A percentile compares a stretch with the other conserved stretches of the same genome.
Evolutionary conservation across 53 echinoderm and acorn worm species (phyloP).

Genomic region (Crossaster papposus): DNA sequence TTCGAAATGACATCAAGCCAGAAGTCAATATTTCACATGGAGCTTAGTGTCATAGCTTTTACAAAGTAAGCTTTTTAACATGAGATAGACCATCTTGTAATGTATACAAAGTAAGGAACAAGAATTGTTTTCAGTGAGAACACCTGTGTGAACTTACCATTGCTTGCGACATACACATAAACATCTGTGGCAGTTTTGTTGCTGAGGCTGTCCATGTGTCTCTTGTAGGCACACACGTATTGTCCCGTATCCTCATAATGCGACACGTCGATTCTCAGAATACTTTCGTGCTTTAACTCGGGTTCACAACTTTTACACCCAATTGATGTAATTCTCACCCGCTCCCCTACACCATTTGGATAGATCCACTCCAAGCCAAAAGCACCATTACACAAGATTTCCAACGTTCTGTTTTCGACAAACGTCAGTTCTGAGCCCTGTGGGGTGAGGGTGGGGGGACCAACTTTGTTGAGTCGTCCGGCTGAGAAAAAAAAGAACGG

Average conservation of each 20-base stretch:
- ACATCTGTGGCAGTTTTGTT: conserved; percentile 63
- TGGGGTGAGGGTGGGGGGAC: conserved; percentile 32
- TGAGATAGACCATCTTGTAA: too few relatives aligned
- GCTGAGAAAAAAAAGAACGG: conserved; percentile 12
- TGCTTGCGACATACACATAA: conserved; percentile 69
- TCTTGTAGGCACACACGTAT: conserved; percentile 77
- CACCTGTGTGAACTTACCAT: conserved; percentile 57
- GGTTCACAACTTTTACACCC: conserved; percentile 63
- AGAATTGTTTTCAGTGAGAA: background rate
- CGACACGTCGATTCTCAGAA: conserved; percentile 55
- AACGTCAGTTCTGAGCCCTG: conserved; percentile 46
- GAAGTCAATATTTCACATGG: too few relatives aligned
- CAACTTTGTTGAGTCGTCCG: conserved; percentile 41
- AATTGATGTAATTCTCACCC: conserved; percentile 32
- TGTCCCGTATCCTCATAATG: conserved; percentile 80
- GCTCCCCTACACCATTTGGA: conserved; percentile 61
- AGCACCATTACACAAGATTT: conserved; percentile 68
- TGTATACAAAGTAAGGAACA: too few relatives aligned
- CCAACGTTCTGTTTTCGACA: conserved; percentile 68
- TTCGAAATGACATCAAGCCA: too few relatives aligned
- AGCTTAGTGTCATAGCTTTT: too few relatives aligned
- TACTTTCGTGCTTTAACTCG: conserved; percentile 47
- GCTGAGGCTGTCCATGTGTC: conserved; percentile 66
- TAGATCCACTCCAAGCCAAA: conserved; percentile 79
- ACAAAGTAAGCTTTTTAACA: too few relatives aligned